A percentile compares a stretch with the other conserved stretches of the same genome.
These are phyloP conservation scores for Rhegmatorhina hoffmannsi DNA, from an alignment of 2,113 vertebrate species.

Conservation along the genomic window DNA sequence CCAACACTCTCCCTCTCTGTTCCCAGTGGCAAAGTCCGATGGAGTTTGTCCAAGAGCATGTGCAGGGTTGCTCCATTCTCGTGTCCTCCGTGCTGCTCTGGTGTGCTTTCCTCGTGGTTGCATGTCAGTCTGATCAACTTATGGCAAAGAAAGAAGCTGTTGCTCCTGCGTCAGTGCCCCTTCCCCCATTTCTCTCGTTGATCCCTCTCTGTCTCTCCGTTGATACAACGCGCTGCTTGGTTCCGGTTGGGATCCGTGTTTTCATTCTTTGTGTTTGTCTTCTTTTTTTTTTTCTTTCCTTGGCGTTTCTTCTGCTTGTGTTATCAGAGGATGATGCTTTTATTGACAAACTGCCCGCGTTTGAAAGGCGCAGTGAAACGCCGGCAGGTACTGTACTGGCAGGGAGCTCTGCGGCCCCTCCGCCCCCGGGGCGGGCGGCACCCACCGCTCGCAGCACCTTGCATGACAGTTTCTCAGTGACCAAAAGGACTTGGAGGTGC, in stretches of 20 bases:
- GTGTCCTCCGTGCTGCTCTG: neutral
- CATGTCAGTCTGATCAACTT: neutral
- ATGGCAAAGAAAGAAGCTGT: neutral
- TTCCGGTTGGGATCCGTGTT: constrained; percentile 73
- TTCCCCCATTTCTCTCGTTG: neutral
- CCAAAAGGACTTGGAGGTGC: neutral
- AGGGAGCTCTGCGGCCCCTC: neutral
- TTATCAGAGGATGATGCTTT: constrained; percentile 90
- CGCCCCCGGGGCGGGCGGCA: constrained; percentile 3
- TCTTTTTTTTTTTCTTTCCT: neutral
- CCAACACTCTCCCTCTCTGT: neutral
- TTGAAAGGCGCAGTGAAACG: constrained; percentile 87
- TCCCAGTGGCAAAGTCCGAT: neutral
- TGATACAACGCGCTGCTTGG: constrained; percentile 17
- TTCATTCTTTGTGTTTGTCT: constrained; percentile 58
- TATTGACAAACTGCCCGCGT: constrained; percentile 89
- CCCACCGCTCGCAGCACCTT: constrained; percentile 62
- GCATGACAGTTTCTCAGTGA: constrained; percentile 75
- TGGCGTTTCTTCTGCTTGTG: constrained; percentile 78
- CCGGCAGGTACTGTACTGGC: constrained; percentile 85
- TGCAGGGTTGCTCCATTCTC: neutral
- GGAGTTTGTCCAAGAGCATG: neutral
- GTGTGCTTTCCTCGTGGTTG: neutral
- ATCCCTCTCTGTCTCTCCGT: neutral
- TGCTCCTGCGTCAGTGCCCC: neutral